These are phyloP conservation scores for Alloplasta piceator DNA, from an alignment of 2,888 invertebrate species.

Conservation along the genomic window DNA sequence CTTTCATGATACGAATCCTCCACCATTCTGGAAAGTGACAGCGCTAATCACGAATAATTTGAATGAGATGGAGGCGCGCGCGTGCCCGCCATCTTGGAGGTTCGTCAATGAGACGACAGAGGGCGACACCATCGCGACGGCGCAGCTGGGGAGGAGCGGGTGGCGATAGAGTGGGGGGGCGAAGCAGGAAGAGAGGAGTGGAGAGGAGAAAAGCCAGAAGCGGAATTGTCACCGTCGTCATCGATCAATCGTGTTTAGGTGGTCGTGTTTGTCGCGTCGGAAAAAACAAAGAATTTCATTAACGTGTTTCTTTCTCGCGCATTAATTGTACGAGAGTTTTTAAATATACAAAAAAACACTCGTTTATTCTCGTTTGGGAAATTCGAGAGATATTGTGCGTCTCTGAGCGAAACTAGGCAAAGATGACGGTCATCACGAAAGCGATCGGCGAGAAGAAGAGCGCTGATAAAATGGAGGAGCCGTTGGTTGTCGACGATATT, in stretches of 20 bases:
- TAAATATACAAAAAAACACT: background rate
- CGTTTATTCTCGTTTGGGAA: background rate
- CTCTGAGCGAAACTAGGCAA: constrained; percentile 44
- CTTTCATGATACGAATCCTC: too few relatives aligned
- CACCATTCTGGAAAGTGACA: too few relatives aligned
- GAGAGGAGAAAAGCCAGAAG: constrained; percentile 25
- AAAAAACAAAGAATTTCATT: constrained; percentile 5
- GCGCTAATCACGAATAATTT: constrained; percentile 16
- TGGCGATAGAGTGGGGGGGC: background rate
- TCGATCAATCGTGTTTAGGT: constrained; percentile 69
- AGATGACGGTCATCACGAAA: constrained; percentile 93
- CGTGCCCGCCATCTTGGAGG: background rate
- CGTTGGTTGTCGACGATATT: constrained; percentile 86
- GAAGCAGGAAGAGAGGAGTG: background rate
- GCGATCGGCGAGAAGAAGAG: constrained; percentile 89
- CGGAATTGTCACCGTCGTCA: constrained; percentile 65
- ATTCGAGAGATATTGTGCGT: background rate
- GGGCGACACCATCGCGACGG: background rate
- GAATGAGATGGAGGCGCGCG: constrained; percentile 5
- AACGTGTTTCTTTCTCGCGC: constrained; percentile 39
- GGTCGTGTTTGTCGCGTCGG: constrained; percentile 51
- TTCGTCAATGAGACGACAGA: constrained; percentile 1
- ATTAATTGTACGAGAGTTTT: constrained; percentile 3
- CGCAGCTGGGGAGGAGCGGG: too few relatives aligned
- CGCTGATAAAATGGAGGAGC: constrained; percentile 87